Conservation (phyloP, 2,888 invertebrate species). For the Phrixothrix hirtus region DNA sequence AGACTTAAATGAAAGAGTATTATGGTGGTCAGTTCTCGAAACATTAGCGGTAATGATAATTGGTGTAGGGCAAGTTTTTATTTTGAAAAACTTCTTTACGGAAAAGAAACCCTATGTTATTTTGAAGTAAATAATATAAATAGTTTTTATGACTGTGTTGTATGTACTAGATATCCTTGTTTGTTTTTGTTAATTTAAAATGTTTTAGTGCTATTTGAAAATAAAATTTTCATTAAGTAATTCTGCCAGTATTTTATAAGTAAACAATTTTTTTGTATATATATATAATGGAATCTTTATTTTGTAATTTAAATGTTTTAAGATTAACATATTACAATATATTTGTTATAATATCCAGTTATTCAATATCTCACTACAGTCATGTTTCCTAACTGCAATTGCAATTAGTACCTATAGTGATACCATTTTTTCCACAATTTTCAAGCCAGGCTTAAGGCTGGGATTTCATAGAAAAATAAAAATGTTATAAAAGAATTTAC, state of each 20-base stretch:
- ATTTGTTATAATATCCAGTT: no score
- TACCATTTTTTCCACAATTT: no score
- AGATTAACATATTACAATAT: background rate
- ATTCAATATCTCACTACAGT: no score
- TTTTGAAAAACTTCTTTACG: conserved; percentile 90
- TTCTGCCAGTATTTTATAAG: background rate
- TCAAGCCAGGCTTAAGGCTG: no score
- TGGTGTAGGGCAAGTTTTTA: conserved; percentile 87
- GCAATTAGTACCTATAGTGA: no score
- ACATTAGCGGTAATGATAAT: conserved; percentile 82
- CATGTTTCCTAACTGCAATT: no score
- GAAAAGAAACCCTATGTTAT: conserved; percentile 62
- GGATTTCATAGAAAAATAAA: no score
- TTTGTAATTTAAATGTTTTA: no score
- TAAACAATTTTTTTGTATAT: no score
- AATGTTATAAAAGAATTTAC: no score
- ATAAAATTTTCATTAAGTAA: background rate
- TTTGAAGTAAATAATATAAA: conserved; percentile 29
- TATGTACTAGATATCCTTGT: conserved; percentile 4
- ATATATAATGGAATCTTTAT: no score
- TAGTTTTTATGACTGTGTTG: conserved; percentile 41
- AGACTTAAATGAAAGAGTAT: conserved; percentile 91
- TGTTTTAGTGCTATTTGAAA: background rate
- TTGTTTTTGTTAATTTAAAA: conserved; percentile 1
- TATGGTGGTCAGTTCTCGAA: conserved; percentile 91